Base-by-base conservation (phyloP, 2,113 vertebrate genomes). In the Pleuronectes platessa region DNA sequence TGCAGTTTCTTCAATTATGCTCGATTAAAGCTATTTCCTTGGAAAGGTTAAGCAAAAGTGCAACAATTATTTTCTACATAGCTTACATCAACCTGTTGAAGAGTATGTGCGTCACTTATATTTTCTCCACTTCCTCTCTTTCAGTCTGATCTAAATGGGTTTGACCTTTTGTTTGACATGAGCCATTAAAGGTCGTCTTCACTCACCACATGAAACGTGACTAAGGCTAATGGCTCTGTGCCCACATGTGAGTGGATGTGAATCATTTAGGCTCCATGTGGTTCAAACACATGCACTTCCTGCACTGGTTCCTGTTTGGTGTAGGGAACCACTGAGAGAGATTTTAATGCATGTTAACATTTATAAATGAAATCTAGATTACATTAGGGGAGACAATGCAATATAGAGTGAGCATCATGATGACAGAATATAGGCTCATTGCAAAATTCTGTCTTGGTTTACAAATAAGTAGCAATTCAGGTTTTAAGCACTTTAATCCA, bases 161-260 rank as follows among this genome's bases (percentile, higher is more conserved):
- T 71, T 78, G 66, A 83, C 70, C 77, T 81, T 87, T 82, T 78
- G 54, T 74, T 65, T 2, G 8, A 65, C 64, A 73, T 21, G 61
- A 79, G 21, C 60, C 45, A 45, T 79, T 55, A 84, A 9, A 70
- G 23, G 59, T 53, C 53, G 6, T 80, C 31, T 31, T 23, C 31
- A 65, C 74, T 81, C 65, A 68, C 24, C 63, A 76, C 67, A 84
- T 78, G 47, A 68, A 61, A 85, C 71, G 71, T 61, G 76, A 67
- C 70, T 62, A 67, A 71, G 67, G 54, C 37, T 54, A 80, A 74
- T 71, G 65, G 65, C 63, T 61, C 42, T 59, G 49, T 11, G 59
- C 60, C 60, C 58, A 74, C 62, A 61, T 72, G 61, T 68, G 14
- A 71, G 76, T 53, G 71, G 37, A 58, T 68, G 53, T 76, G 75